Evolutionary conservation across 2,797 vertebrate genomes (phyloP), one percentile per base, ranked within the genome.

Genomic region (Rhinogobio ventralis): DNA sequence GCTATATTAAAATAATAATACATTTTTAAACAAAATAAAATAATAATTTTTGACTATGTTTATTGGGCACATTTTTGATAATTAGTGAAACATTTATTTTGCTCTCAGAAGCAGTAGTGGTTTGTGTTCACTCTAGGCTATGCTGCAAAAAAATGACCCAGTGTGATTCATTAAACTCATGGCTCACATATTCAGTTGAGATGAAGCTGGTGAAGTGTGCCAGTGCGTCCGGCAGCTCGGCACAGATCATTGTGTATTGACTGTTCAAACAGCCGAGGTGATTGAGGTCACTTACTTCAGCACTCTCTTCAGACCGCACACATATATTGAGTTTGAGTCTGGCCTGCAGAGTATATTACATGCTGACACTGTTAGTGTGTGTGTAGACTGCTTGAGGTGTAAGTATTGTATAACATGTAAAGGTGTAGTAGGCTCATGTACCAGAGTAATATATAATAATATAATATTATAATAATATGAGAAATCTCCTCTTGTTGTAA

Each of bases 281-380:
- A 81, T 82, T 75, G 68, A 89, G 84, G 88, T 89, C 88, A 86
- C 81, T 87, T 88, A 72, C 79, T 88, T 85, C 82, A 85, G 85
- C 79, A 84, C 79, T 85, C 78, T 82, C 79, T 86, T 42, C 64
- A 76, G 81, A 73, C 75, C 51, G 30, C 79, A 85, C 80, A 81
- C 76, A 72, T 15, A 42, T 57, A 71, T 6, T 36, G 49, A 87
- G 75, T 85, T 85, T 82, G 82, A 68, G n/a, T 71, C 68, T 79
- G 79, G 79, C 74, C 79, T 78, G 62, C 30, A 74, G 79, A 55
- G 67, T 74, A 82, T 86, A 82, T 51, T 68, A 85, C 71, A 73
- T 28, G 53, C 51, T 67, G 78, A 72, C 51, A 36, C 10, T 81
- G 36, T 85, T 42, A 69, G 19, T 72, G 55, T 68, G 67, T 81